Base-by-base conservation (phyloP, 2,888 invertebrate genomes). In the Tribolium freemani region DNA sequence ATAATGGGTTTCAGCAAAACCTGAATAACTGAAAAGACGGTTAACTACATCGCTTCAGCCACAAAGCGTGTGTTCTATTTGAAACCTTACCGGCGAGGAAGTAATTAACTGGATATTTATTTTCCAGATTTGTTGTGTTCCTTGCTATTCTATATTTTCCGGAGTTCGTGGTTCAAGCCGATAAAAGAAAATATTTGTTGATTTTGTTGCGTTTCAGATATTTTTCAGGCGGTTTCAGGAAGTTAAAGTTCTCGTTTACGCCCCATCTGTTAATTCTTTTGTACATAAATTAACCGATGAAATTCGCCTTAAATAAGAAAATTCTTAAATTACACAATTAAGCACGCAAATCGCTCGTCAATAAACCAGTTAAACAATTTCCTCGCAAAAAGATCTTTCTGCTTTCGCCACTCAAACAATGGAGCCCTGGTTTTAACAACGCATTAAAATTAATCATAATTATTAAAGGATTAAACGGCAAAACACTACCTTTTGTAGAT, bases 91-190 rank as follows among this genome's bases (percentile, higher is more conserved):
- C 38, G 54, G 64, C 57, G 64, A 71, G 70, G 57, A 71, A 64
- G 70, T 64, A 71, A 71, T 71, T 71, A 71, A 71, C 70, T 64
- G 56, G 64, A 64, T 71, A 71, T 71, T 71, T 71, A 71, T 71
- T 71, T 71, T 64, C 57, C 48, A 64, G 70, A 71, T 71, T 71
- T 71, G 64, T 71, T 64, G 45, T 70, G 54, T 38, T 56, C 48
- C 46, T 57, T 44, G 46, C 57, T 26, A 46, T 38, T 68, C 46
- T 50, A 58, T n/a, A n/a, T 31, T 53, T 68, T 31, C 57, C 51
- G 48, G 45, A n/a, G 9, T 58, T 50, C 48, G 20, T 64, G 21
- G 64, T 5, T 13, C 16, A 16, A 44, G n/a, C 21, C 31, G 57
- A 66, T 66, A 54, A 66, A 16, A 26, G 54, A 46, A 56, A 54